Conservation (phyloP, 2,797 vertebrate species). For the Ispidina picta region DNA sequence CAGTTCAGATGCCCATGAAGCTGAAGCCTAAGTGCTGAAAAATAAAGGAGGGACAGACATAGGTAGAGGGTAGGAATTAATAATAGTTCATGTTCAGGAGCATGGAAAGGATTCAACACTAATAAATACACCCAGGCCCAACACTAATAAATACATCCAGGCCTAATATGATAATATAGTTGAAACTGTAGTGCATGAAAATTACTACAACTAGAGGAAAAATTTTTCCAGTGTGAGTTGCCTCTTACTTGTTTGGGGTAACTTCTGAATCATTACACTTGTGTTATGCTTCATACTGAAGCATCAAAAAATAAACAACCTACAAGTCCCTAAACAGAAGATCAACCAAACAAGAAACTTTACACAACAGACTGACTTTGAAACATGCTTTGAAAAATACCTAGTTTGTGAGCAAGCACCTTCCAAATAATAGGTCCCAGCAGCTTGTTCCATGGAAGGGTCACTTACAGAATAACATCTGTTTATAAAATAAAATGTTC, state of each 20-base stretch:
- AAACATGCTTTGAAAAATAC: not conserved
- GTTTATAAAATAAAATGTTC: too few relatives aligned
- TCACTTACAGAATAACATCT: not conserved
- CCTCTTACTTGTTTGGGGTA: not conserved
- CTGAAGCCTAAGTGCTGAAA: not conserved
- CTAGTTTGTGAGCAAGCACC: not conserved
- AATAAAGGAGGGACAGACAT: not conserved
- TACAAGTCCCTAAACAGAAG: not conserved
- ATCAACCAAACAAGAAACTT: not conserved
- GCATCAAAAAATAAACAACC: not conserved
- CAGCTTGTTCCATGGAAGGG: not conserved
- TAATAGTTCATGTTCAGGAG: not conserved
- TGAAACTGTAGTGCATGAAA: not conserved
- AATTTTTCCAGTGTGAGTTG: not conserved
- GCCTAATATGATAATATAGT: not conserved
- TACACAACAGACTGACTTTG: not conserved
- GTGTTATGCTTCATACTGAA: not conserved
- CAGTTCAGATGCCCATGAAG: not conserved
- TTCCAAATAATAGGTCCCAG: not conserved
- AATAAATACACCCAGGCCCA: not conserved
- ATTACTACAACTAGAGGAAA: not conserved
- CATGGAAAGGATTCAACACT: not conserved
- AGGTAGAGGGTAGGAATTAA: not conserved
- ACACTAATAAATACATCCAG: not conserved
- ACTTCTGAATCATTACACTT: not conserved